Evolutionary conservation across 2,797 vertebrate species (phyloP).

Genomic region (Tarsius wallacei): DNA sequence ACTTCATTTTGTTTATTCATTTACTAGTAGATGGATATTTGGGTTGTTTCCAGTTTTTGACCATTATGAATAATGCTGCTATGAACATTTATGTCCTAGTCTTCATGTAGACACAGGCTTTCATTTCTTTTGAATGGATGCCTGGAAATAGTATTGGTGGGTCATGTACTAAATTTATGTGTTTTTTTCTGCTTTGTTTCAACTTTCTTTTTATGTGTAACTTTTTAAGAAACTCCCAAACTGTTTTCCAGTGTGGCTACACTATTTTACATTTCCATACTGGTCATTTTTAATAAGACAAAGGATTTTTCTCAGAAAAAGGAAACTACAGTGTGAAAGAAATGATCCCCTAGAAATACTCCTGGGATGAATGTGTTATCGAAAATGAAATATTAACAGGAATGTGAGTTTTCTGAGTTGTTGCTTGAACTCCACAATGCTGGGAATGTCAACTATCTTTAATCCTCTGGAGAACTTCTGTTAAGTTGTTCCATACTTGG

Average conservation of each 20-base stretch:
- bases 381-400: neutral
- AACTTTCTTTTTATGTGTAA: neutral
- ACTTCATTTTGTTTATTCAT: too few species aligned
- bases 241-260: neutral
- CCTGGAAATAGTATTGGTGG: neutral
- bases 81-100: rapidly evolving
- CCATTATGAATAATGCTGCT: too few species aligned
- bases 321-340: neutral
- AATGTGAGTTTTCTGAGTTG: neutral
- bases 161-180: neutral
- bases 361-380: neutral
- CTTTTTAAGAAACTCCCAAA: neutral
- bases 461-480: neutral
- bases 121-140: neutral
- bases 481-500: neutral
- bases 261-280: neutral
- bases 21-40: neutral
- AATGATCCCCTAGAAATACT: neutral
- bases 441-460: neutral
- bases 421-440: neutral
- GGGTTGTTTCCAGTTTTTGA: neutral
- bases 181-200: neutral
- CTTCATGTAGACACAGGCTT: neutral
- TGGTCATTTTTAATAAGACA: neutral
- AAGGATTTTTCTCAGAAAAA: neutral